Base-by-base conservation (phyloP, 2,113 vertebrate genomes). In the Miniopterus natalensis region DNA sequence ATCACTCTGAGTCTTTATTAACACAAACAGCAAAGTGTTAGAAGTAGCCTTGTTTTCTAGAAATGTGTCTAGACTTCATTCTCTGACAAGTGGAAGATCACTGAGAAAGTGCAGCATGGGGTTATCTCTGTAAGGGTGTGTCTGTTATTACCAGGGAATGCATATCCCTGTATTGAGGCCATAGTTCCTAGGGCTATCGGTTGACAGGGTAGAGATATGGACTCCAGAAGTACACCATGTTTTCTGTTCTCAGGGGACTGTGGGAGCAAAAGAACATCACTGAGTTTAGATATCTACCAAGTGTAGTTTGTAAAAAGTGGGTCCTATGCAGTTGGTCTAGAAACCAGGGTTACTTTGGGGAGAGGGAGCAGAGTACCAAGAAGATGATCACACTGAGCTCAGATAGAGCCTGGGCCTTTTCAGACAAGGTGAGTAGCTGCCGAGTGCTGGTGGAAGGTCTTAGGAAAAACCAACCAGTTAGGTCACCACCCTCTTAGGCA, bases 391-490 rank as follows among this genome's bases (percentile, higher is more conserved):
- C 14, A 23, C 1, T 66, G 57, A 84, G 36, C 61, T 12, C 6
- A 2, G 1, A 15, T 36, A 14, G 66, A 81, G 18, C 12, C 10
- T 53, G 15, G 6, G 47, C 9, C 47, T 90, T 36, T 71, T 71
- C 47, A 31, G 40, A 68, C 5, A 27, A 65, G 40, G 74, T 36
- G 6, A 27, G 15, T 8, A 40, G 36, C 27, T 71, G 10, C 61
- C 27, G 8, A 7, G 20, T 29, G 53, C 57, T 65, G 23, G 9
- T 10, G n/a, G 31, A 63, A 47, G 7, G 23, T 10, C 31, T 57
- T 0, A 4, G 36, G 57, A 73, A 13, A 31, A 47, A 27, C 31
- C 0, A 18, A 45, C 23, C 45, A 20, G 14, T 3, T 0, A 25
- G 49, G n/a, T 47, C 6, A 36, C 14, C 61, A n/a, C 59, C 23